Base-by-base conservation (phyloP, 2,113 vertebrate genomes). In the Rissa tridactyla region DNA sequence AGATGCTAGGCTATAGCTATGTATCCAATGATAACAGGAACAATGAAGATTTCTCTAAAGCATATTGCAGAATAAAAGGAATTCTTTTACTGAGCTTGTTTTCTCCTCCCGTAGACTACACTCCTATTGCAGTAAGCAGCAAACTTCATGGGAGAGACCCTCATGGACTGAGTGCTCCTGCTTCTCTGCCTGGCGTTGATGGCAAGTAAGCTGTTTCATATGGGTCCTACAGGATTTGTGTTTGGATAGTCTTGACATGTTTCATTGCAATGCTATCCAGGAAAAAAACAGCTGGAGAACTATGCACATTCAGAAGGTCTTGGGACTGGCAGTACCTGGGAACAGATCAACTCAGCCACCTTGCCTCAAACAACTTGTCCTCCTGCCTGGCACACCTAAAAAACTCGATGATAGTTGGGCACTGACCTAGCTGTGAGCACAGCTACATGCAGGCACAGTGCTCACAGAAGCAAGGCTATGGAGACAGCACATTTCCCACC, bases 241-340 rank as follows among this genome's bases (percentile, higher is more conserved):
- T 68, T 75, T 75, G 40, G 47, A 9, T 72, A 36, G 47, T 49
- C 58, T 61, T 58, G 36, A 61, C 16, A 23, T 27, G 34, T 57
- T 79, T 80, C 32, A 34, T 23, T 68, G 20, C 11, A 46, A 4
- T 32, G 15, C 3, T 90, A 29, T 18, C 29, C 52, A 64, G 47
- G 38, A 46, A 64, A 69, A 19, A 64, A 87, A 17, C 3, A 16
- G 8, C 4, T 82, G 65, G 26, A 92, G 8, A 58, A 11, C 36
- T 46, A 42, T 25, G 16, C 86, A 44, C 6, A 1, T 58, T 54
- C 42, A 79, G 38, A 27, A 79, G 3, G 7, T 47, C 55, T 54
- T 66, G 30, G 34, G 16, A n/a, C 34, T 42, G 18, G 42, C 1
- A 1, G 19, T 21, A 54, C 6, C 4, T 3, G 9, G 13, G 5